Conservation (phyloP, 2,888 invertebrate species). For the Theristus sp. region DNA sequence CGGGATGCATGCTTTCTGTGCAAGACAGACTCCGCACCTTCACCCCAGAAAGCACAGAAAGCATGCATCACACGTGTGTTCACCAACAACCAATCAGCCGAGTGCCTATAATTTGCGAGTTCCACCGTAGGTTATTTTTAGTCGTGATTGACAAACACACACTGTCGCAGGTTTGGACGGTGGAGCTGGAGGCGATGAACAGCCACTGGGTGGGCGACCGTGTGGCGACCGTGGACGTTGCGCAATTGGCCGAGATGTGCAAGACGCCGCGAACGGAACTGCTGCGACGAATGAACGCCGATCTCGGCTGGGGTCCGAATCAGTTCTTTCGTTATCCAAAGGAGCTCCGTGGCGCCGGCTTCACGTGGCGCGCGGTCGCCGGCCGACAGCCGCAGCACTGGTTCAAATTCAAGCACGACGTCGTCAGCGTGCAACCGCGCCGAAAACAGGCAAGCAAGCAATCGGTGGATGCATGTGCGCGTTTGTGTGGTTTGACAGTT, state of each 20-base stretch:
- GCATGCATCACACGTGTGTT: no score
- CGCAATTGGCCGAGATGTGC: constrained; percentile 9
- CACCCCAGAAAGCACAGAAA: no score
- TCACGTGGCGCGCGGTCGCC: constrained; percentile 13
- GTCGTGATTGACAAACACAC: no score
- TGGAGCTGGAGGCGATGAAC: constrained; percentile 14
- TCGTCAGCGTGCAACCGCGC: constrained; percentile 10
- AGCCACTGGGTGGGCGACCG: constrained; percentile 15
- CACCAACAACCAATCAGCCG: no score
- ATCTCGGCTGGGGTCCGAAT: constrained; percentile 4
- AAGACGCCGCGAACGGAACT: constrained; percentile 1
- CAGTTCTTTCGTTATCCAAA: constrained; percentile 10
- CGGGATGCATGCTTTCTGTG: no score
- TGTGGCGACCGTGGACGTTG: constrained; percentile 13
- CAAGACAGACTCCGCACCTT: no score
- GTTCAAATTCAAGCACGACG: constrained; percentile 11
- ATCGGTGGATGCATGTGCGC: no score
- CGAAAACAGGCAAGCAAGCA: constrained; percentile 11
- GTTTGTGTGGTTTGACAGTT: neutral
- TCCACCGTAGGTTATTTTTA: no score
- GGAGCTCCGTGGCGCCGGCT: constrained; percentile 14
- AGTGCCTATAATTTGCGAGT: no score
- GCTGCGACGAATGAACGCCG: constrained; percentile 4
- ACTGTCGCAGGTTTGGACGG: constrained; percentile 19
- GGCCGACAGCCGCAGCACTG: constrained; percentile 9